Evolutionary conservation across 64 coral and sea anemone species (phyloP), one percentile per base, ranked within the genome.

Genomic region (Montipora efflorescens): DNA sequence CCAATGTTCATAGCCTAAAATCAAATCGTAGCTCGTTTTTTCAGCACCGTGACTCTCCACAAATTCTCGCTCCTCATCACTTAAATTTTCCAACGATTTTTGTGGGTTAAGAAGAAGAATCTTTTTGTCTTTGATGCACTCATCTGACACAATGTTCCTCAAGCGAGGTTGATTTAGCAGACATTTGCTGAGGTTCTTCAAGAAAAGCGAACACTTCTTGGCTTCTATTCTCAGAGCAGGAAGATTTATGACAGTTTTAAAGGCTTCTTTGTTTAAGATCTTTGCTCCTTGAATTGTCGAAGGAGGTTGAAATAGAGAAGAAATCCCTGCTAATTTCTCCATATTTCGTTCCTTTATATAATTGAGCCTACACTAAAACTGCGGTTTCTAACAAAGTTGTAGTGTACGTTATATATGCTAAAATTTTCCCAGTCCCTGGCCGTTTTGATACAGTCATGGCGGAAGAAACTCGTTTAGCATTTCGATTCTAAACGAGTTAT

Each of bases 161-260:
- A 96, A 77, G 80, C 95, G 88, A 45, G 98, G 92, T 92, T 87
- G 95, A 79, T 99, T 99, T 72, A 99, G 50, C 13, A 99, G 89
- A 16, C 80, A 90, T 44, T 88, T 86, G 74, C 81, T 86, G 14
- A 99, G 77, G 64, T 87, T 90, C 78, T 95, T 99, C 19, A 96
- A 80, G 44, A 99, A 96, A 12, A 94, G 2, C 55, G 94, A 96
- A 86, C 98, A 99, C 8, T 89, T 66, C 57, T 99, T 99, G 25
- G 95, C 83, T 23, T 94, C 90, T 59, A 99, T 96, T 87, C 86
- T 83, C 15, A 99, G 84, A 57, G 95, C 95, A 52, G 98, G 95
- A 36, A 99, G 48, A 46, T n/a, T 64, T 64, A 96, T 59, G 13
- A 75, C 22, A 20, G 82, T 86, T 86, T 51, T 86, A 14, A 86